Evolutionary conservation across 2,797 vertebrate genomes (phyloP).

Genomic region (Molothrus aeneus): DNA sequence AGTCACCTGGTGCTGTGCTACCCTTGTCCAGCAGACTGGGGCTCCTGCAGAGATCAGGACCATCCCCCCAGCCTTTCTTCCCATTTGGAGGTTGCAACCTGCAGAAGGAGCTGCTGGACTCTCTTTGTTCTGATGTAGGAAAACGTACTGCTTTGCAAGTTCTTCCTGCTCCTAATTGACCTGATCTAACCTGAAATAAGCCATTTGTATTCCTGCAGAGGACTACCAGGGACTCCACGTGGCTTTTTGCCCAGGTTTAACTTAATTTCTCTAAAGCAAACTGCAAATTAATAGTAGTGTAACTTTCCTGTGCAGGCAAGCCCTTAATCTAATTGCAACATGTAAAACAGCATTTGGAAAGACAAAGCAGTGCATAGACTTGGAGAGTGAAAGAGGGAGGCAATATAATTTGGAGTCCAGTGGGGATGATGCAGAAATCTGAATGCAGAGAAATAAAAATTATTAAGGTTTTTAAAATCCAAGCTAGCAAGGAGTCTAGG

Average conservation of each 20-base stretch:
- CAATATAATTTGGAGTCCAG: neutral
- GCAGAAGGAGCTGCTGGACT: constrained; percentile 9
- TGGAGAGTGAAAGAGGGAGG: neutral
- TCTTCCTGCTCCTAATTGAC: constrained; percentile 46
- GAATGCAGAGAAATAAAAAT: neutral
- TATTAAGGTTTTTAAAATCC: neutral
- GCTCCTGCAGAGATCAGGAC: neutral
- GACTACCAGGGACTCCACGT: constrained; percentile 32
- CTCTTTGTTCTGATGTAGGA: neutral
- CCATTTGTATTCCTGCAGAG: constrained; percentile 24
- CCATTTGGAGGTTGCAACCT: neutral
- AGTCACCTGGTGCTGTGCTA: neutral
- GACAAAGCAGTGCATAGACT: neutral
- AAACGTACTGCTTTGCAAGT: constrained; percentile 33
- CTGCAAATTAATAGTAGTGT: constrained; percentile 33
- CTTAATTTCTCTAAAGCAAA: constrained; percentile 47
- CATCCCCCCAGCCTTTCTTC: neutral
- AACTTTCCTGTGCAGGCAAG: constrained; percentile 65
- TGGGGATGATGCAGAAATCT: neutral
- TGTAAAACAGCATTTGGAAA: constrained; percentile 25
- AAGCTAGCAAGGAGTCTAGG: neutral
- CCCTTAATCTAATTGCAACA: constrained; percentile 50
- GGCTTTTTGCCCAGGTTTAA: constrained; percentile 54
- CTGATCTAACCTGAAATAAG: constrained; percentile 45
- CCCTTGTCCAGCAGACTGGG: neutral